Evolutionary conservation across 1,140 invertebrate species (phyloP), one percentile per base, ranked within the genome.

Genomic region (Papilio polytes): DNA sequence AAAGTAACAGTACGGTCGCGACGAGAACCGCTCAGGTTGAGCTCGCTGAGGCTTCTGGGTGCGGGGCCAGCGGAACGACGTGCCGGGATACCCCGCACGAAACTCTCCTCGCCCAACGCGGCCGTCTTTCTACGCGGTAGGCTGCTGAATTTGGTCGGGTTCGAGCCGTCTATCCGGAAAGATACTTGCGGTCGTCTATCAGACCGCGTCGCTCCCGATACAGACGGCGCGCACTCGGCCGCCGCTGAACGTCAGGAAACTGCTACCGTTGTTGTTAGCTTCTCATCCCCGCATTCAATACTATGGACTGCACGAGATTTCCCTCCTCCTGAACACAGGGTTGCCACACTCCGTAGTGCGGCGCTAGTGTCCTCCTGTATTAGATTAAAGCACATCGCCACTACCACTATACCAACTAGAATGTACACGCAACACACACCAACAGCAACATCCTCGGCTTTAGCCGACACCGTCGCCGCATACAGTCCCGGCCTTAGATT

Each of bases 321-420:
- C 22, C 87, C 87, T 48, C 88, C 89, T 1, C 93, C 90, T 13
- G 90, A 86, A 76, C 94, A 95, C 48, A 92, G 84, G 26, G 90
- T 84, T 20, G 90, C 31, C 31, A 36, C 31, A 80, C 96, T 95
- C 81, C 97, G 95, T 87, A 97, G 92, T 86, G 96, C 95, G 80
- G 96, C 91, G 80, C 98, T 96, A 85, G 99, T 97, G 93, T 99
- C 98, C 87, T 99, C 98, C 94, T 99, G 98, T 82, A 99, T 98
- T 70, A 99, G 95, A 92, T 98, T 99, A 95, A 99, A 99, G 93
- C 98, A 99, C 98, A 99, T 99, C 20, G 98, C 98, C 81, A 99
- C 97, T 78, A 99, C 96, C 7, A 98, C 98, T 96, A 99, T 98
- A 20, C 99, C 99, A 63, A 99, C 96, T 41, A 99, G 95, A 72